phyloP scores from a whole-genome alignment of 2,888 invertebrate species.

The Drosophila leonis region DNA sequence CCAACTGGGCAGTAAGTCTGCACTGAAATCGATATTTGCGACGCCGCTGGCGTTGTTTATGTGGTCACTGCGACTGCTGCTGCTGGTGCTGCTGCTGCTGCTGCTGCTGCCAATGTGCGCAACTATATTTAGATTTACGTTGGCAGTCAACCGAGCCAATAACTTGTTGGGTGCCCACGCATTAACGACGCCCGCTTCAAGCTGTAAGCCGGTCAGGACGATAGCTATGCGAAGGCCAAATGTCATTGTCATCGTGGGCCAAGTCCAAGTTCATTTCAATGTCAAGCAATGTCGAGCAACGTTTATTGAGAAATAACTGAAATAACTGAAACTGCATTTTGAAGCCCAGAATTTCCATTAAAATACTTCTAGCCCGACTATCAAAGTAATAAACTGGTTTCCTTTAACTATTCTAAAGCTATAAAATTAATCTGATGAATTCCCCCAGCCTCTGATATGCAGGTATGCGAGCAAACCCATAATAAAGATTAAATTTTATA shows the following conservation, averaged over 20 bases:
- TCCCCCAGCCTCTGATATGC: conserved; percentile 1
- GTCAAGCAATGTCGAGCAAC: conserved; percentile 46
- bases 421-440: conserved; percentile 7
- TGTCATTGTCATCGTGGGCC: conserved; percentile 27
- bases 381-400: conserved; percentile 25
- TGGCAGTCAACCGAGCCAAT: conserved; percentile 57
- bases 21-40: conserved; percentile 70
- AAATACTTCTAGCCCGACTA: conserved; percentile 4
- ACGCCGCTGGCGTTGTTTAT: conserved; percentile 35
- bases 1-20: conserved; percentile 45
- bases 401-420: neutral
- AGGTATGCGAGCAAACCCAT: conserved; percentile 10
- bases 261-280: conserved; percentile 73
- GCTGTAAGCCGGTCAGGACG: conserved; percentile 14
- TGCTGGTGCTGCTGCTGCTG: conserved; percentile 6
- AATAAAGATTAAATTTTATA: conserved; percentile 33
- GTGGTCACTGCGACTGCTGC: conserved; percentile 58
- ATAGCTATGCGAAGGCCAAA: conserved; percentile 5
- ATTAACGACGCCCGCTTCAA: conserved; percentile 9
- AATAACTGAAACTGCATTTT: conserved; percentile 12
- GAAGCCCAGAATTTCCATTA: neutral
- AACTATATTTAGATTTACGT: conserved; percentile 69
- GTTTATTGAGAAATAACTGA: conserved; percentile 7
- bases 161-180: conserved; percentile 54
- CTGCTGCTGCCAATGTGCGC: conserved; percentile 27